These are phyloP conservation scores for Sphaerophoria taeniata DNA, from an alignment of 2,888 invertebrate genomes.

Conservation along the genomic window DNA sequence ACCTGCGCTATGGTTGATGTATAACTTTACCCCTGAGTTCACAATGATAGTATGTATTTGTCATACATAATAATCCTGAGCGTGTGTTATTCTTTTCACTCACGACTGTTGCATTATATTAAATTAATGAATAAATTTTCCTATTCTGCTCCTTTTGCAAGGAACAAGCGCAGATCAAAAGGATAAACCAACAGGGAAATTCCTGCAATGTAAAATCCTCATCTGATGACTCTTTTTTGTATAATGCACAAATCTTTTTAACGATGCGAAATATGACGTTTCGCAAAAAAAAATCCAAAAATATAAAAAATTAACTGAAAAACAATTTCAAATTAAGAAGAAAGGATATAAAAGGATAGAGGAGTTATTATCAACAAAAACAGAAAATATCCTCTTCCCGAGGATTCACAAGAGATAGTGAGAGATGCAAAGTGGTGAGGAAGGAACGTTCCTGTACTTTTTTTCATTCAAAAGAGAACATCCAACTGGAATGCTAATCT, in stretches of 20 bases:
- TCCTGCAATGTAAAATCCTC: conserved; percentile 24
- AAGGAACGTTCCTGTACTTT: conserved; percentile 15
- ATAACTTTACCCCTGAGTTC: conserved; percentile 5
- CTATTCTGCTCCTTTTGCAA: neutral
- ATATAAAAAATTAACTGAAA: conserved; percentile 5
- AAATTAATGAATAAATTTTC: conserved; percentile 34
- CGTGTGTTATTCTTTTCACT: neutral
- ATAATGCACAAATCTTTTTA: conserved; percentile 27
- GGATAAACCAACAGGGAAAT: conserved; percentile 32
- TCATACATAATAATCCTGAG: conserved; percentile 3
- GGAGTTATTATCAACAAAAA: neutral
- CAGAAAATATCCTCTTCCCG: conserved; percentile 34
- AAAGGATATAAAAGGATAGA: conserved; percentile 17
- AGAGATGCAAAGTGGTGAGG: conserved; percentile 28
- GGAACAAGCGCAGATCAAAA: conserved; percentile 19
- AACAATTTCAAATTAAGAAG: conserved; percentile 45
- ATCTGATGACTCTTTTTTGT: conserved; percentile 6
- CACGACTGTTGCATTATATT: conserved; percentile 23
- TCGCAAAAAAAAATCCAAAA: neutral
- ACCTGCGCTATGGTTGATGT: neutral
- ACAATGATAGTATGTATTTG: conserved; percentile 12
- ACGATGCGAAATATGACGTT: neutral
- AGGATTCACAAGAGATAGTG: neutral
- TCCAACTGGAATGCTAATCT: conserved; percentile 36
- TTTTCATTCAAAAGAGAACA: conserved; percentile 44